These are phyloP conservation scores for Scaptomyza cyrtandrae DNA, from an alignment of 2,888 invertebrate genomes.

Conservation along the genomic window DNA sequence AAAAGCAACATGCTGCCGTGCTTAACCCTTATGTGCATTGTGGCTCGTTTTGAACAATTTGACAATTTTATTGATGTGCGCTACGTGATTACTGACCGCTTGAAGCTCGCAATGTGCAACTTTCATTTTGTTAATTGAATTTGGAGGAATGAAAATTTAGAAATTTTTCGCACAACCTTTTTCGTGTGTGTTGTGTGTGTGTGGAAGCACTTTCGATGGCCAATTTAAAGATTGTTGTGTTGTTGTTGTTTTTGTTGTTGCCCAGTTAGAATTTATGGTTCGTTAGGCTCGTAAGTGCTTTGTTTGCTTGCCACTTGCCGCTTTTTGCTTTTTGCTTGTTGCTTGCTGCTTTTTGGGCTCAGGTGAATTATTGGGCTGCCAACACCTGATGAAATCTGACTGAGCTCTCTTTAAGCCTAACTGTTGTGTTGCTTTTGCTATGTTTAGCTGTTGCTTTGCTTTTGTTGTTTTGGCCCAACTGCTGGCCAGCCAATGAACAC, in stretches of 20 bases:
- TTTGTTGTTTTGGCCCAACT: slow-evolving; percentile 49
- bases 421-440: slow-evolving; percentile 33
- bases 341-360: too few species aligned
- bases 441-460: slow-evolving; percentile 36
- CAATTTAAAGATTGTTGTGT: slow-evolving; percentile 22
- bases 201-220: slow-evolving; percentile 51
- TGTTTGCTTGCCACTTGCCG: background rate
- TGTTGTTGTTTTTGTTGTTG: slow-evolving; percentile 26
- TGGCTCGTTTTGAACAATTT: slow-evolving; percentile 64
- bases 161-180: slow-evolving; percentile 59
- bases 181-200: slow-evolving; percentile 9
- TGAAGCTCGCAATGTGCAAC: slow-evolving; percentile 46
- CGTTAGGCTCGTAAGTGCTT: slow-evolving; percentile 48
- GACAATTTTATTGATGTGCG: slow-evolving; percentile 72
- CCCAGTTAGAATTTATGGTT: slow-evolving; percentile 56
- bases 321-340: background rate
- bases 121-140: slow-evolving; percentile 74
- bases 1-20: slow-evolving; percentile 18
- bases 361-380: slow-evolving; percentile 56
- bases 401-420: slow-evolving; percentile 46
- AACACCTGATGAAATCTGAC: slow-evolving; percentile 50
- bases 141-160: slow-evolving; percentile 47
- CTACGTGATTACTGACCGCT: slow-evolving; percentile 64
- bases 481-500: slow-evolving; percentile 67
- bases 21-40: slow-evolving; percentile 42